Evolutionary conservation across 2,113 vertebrate genomes (phyloP).

Genomic region (Neoarius graeffei): DNA sequence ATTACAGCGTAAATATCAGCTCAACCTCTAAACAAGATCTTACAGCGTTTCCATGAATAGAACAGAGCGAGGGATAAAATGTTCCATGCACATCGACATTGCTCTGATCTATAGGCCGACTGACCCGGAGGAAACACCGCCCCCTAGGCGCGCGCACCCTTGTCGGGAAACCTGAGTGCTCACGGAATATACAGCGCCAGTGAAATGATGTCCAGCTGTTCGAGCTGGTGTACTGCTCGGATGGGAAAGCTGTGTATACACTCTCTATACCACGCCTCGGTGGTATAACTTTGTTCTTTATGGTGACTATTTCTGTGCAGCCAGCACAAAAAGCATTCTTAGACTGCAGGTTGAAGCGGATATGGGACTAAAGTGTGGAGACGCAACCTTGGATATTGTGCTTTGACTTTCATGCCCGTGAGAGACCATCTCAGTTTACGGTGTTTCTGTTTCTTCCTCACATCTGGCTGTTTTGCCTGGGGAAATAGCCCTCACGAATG

Average conservation of each 20-base stretch:
- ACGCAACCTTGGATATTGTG: background rate
- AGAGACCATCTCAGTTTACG: background rate
- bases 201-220: constrained; percentile 7
- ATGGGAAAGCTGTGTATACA: background rate
- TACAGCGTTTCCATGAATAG: background rate
- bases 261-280: background rate
- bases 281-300: background rate
- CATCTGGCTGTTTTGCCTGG: background rate
- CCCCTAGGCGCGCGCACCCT: constrained; percentile 5
- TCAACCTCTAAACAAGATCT: background rate
- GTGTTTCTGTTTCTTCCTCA: background rate
- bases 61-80: background rate
- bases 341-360: background rate
- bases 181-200: constrained; percentile 5
- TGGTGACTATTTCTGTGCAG: background rate
- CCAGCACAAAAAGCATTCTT: background rate
- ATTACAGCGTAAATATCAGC: background rate
- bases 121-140: background rate
- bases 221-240: background rate
- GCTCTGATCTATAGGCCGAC: background rate
- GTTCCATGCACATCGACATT: background rate
- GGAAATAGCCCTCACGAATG: background rate
- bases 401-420: background rate
- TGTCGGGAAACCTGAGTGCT: constrained; percentile 4
- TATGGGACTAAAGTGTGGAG: background rate